phyloP scores from a whole-genome alignment of 1,140 invertebrate species.

The Choristoneura fumiferana region DNA sequence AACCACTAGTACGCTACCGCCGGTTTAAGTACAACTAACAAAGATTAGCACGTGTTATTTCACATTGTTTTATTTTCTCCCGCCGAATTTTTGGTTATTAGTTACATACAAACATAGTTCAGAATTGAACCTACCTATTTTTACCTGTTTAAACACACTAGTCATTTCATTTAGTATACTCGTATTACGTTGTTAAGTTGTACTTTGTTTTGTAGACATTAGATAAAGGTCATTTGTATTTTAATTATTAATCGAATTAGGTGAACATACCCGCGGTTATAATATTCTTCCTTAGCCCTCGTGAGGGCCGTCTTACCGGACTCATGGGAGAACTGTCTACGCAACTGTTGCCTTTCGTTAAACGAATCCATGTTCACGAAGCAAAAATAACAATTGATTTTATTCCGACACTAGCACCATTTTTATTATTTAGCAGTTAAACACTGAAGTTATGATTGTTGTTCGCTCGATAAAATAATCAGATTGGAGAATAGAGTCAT shows the following conservation, averaged over 20 bases:
- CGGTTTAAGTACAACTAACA: no score
- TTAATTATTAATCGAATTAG: not conserved
- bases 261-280: conserved; percentile 55
- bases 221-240: no score
- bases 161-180: no score
- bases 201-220: no score
- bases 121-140: no score
- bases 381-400: not conserved
- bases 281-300: conserved; percentile 53
- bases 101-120: no score
- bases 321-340: conserved; percentile 64
- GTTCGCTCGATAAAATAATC: not conserved
- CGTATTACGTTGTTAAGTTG: no score
- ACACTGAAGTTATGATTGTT: not conserved
- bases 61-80: no score
- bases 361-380: conserved; percentile 5
- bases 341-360: conserved; percentile 37
- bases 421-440: not conserved
- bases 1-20: no score
- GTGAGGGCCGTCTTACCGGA: conserved; percentile 57
- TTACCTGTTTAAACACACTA: no score
- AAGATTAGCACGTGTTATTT: no score
- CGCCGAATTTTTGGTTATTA: no score
- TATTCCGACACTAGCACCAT: conserved; percentile 2
- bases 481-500: not conserved